phyloP scores from a whole-genome alignment of 2,113 vertebrate genomes.

The Xenopus borealis region DNA sequence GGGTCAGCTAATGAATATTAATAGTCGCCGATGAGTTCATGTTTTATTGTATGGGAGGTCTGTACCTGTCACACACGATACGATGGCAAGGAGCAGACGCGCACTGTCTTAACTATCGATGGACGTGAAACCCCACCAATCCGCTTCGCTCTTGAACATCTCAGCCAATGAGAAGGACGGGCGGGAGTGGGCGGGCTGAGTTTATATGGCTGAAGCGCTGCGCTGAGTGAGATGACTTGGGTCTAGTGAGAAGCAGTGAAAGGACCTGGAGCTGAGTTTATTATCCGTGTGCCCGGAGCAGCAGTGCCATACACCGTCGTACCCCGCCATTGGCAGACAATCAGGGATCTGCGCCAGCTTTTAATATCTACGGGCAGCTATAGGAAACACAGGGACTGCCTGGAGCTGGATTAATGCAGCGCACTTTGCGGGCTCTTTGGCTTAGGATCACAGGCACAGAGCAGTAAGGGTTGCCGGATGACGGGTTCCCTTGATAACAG shows the following conservation, averaged over 20 bases:
- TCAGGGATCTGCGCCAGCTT: constrained; percentile 4
- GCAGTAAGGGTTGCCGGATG: constrained; percentile 20
- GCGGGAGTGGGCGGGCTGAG: constrained; percentile 46
- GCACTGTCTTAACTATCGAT: constrained; percentile 44
- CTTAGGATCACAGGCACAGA: constrained; percentile 11
- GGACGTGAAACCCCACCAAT: constrained; percentile 54
- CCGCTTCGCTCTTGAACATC: neutral
- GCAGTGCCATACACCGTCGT: neutral
- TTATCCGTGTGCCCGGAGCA: neutral
- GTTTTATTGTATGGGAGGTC: constrained; percentile 46
- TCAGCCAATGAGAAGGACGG: constrained; percentile 58
- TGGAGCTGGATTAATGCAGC: constrained; percentile 12
- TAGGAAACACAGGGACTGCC: neutral
- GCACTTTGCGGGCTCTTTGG: constrained; percentile 4
- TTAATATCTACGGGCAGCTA: neutral
- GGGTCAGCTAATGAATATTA: constrained; percentile 37
- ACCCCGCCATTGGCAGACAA: neutral
- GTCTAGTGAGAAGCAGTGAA: constrained; percentile 16
- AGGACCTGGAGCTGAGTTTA: constrained; percentile 2
- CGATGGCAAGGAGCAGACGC: constrained; percentile 36
- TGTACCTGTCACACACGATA: constrained; percentile 53
- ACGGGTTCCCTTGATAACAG: neutral
- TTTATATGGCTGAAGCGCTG: constrained; percentile 66
- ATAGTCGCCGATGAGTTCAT: constrained; percentile 17
- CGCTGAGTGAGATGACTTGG: constrained; percentile 54